Evolutionary conservation across 1,140 invertebrate genomes (phyloP).

Genomic region (Drosophila repletoides): DNA sequence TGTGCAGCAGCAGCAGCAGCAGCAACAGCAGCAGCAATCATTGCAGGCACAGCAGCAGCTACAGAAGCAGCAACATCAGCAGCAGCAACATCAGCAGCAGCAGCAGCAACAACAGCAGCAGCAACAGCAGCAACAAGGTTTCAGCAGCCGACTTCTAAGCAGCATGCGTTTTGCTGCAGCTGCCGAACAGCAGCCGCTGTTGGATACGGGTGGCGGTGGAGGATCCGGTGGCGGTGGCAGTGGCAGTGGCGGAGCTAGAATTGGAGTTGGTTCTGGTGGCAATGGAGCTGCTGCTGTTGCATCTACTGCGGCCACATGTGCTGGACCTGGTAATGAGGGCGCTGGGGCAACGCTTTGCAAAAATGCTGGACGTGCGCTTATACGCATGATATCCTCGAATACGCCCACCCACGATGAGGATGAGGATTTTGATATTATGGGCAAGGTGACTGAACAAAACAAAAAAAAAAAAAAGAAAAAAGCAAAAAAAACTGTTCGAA

Average conservation of each 20-base stretch:
- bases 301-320: constrained; percentile 12
- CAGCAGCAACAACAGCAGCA: constrained; percentile 35
- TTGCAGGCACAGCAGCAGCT: constrained; percentile 34
- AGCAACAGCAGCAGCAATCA: constrained; percentile 5
- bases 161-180: constrained; percentile 36
- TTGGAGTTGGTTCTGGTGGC: too few species aligned
- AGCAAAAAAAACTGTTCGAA: neutral
- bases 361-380: constrained; percentile 68
- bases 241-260: too few species aligned
- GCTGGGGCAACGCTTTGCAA: constrained; percentile 62
- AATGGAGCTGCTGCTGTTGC: neutral
- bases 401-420: constrained; percentile 57
- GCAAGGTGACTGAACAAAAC: constrained; percentile 63
- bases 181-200: constrained; percentile 55
- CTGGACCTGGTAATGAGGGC: constrained; percentile 46
- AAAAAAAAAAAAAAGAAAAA: neutral
- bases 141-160: constrained; percentile 55
- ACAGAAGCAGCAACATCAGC: too few species aligned
- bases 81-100: constrained; percentile 9
- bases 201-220: constrained; percentile 49
- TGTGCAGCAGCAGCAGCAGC: constrained; percentile 25
- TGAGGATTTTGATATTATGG: constrained; percentile 76
- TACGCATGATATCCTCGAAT: constrained; percentile 76
- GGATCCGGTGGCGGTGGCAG: constrained; percentile 16
- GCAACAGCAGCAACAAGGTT: constrained; percentile 36